Conservation (phyloP, 2,888 invertebrate genomes). For the Spilosoma lubricipeda region DNA sequence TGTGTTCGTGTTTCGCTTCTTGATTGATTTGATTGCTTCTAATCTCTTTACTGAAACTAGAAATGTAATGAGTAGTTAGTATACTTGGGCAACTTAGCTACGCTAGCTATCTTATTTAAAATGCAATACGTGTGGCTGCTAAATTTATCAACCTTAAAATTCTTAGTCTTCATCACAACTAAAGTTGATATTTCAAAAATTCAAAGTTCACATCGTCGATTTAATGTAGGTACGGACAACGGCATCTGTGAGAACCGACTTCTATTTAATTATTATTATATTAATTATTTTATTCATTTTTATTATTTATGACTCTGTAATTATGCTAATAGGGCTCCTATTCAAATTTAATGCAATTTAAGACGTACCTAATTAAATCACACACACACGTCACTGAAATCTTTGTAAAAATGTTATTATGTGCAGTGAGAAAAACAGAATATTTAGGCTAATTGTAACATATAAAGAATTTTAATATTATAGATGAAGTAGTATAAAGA, state of each 20-base stretch:
- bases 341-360: slow-evolving; percentile 13
- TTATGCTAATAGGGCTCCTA: slow-evolving; percentile 2
- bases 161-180: no score
- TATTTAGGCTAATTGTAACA: neutral
- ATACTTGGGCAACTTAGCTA: neutral
- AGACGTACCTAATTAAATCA: slow-evolving; percentile 21
- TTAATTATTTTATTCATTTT: slow-evolving; percentile 1
- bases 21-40: slow-evolving; percentile 13
- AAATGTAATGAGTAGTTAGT: neutral
- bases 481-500: neutral
- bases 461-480: neutral
- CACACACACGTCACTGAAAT: slow-evolving; percentile 14
- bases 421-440: neutral
- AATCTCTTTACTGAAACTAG: slow-evolving; percentile 2
- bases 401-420: neutral
- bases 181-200: neutral
- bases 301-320: slow-evolving; percentile 10
- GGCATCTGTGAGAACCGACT: slow-evolving; percentile 1
- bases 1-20: slow-evolving; percentile 10
- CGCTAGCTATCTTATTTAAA: neutral
- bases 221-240: neutral
- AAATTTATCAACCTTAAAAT: neutral
- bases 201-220: neutral
- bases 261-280: neutral
- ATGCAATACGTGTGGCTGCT: neutral